Conservation (phyloP, 2,797 vertebrate species). For the Crocidura indochinensis region DNA sequence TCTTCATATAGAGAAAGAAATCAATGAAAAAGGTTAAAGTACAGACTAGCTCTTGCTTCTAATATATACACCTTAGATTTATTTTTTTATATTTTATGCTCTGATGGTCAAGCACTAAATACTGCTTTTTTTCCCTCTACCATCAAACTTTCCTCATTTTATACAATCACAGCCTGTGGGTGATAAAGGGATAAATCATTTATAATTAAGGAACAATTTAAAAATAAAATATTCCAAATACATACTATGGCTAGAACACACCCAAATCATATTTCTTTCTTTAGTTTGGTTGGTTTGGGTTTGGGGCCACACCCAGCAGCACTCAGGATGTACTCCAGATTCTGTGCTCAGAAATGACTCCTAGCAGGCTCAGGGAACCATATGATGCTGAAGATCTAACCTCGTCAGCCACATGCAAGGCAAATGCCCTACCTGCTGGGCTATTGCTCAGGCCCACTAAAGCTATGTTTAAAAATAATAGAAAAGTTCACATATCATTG, state of each 20-base stretch:
- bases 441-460: not conserved
- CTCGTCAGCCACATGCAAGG: too few relatives aligned
- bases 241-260: not conserved
- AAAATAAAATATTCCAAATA: conserved; percentile 36
- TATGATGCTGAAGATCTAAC: too few relatives aligned
- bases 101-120: not conserved
- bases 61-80: not conserved
- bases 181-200: not conserved
- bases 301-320: too few relatives aligned
- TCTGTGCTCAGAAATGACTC: too few relatives aligned
- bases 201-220: conserved; percentile 23
- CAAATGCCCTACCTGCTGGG: too few relatives aligned
- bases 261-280: too few relatives aligned
- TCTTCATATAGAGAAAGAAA: conserved; percentile 87
- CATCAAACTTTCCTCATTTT: not conserved
- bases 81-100: not conserved
- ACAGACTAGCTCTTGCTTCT: not conserved
- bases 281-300: too few relatives aligned
- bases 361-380: too few relatives aligned
- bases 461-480: not conserved
- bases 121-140: not conserved
- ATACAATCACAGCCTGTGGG: not conserved
- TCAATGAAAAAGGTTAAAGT: conserved; percentile 14
- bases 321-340: too few relatives aligned
- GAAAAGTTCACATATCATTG: not conserved